phyloP scores from a whole-genome alignment of 1,140 invertebrate species.

The Laupala kohalensis region DNA sequence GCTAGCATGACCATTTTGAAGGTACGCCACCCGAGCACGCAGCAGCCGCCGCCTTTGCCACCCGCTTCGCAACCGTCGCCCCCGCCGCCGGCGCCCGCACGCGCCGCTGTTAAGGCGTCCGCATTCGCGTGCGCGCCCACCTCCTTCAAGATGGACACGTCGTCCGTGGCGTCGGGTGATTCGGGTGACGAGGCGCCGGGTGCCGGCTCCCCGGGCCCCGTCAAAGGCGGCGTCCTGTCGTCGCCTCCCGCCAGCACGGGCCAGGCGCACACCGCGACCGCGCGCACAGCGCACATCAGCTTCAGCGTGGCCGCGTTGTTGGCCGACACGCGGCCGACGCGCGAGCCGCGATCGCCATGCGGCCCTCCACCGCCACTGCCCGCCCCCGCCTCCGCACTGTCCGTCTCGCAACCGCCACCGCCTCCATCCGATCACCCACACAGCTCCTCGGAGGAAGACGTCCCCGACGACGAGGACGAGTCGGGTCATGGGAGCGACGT shows the following conservation, averaged over 20 bases:
- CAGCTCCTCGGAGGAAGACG: conserved; percentile 27
- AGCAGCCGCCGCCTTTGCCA: background rate
- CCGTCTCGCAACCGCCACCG: conserved; percentile 25
- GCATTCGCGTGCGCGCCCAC: background rate
- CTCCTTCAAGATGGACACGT: conserved; percentile 1
- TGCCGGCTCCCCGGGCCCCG: background rate
- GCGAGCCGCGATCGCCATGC: background rate
- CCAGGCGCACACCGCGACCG: background rate
- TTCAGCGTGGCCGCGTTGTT: conserved; percentile 54
- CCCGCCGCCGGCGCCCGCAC: background rate
- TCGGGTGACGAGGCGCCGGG: background rate
- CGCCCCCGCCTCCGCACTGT: conserved; percentile 25
- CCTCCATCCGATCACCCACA: conserved; percentile 28
- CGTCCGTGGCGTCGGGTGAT: background rate
- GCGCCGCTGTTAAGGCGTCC: background rate
- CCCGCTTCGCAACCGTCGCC: background rate
- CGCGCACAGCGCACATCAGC: conserved; percentile 30
- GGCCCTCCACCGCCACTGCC: conserved; percentile 23
- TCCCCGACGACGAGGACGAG: conserved; percentile 48
- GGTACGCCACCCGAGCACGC: background rate
- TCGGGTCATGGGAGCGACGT: conserved; percentile 50
- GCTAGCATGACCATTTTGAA: conserved; percentile 9
- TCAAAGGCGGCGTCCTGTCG: background rate
- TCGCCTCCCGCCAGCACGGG: background rate
- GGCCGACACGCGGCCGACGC: conserved; percentile 42